Evolutionary conservation across 2,797 vertebrate genomes (phyloP), one percentile per base, ranked within the genome.

Genomic region (Sandelia bainsii): DNA sequence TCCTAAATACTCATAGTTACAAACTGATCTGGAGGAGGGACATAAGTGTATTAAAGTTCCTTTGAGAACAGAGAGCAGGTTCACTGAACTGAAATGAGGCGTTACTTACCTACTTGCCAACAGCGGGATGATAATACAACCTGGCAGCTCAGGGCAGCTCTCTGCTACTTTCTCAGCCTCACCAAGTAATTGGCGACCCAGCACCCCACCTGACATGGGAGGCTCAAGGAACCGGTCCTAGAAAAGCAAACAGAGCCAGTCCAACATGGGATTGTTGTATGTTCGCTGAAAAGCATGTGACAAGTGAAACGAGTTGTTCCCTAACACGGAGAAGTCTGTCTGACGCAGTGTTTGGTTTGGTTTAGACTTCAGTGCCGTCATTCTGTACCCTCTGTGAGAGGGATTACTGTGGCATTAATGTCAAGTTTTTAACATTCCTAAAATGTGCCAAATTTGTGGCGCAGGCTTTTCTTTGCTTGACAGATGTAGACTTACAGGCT

Each of bases 121-220:
- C 73, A 63, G 68, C 25, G 53, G 94, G 91, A 94, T 39, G 76
- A 56, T 96, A 94, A 97, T 92, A 80, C 45, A 90, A 82, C 79
- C 75, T 88, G 95, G 93, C 96, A 96, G 93, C 87, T 87, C 77
- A 78, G 91, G 92, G 90, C 90, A 74, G 85, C 91, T 84, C 90
- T 87, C 88, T 37, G 89, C 88, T 90, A 88, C 91, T 92, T 93
- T 94, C 94, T 90, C 88, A 91, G 94, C 85, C 93, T 94, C 80
- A 77, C 86, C 58, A 72, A 91, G 94, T 94, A 94, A 95, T 92
- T 95, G 92, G 93, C 91, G 92, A 94, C 87, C 93, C 89, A 66
- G 74, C 86, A 85, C 89, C 78, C 63, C 80, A 34, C 72, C 93
- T 95, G 94, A 93, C 87, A 85, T 89, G 79, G 81, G 78, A 67